Evolutionary conservation across 2,888 invertebrate species (phyloP), one percentile per base, ranked within the genome.

Genomic region (Drosophila macrospina): DNA sequence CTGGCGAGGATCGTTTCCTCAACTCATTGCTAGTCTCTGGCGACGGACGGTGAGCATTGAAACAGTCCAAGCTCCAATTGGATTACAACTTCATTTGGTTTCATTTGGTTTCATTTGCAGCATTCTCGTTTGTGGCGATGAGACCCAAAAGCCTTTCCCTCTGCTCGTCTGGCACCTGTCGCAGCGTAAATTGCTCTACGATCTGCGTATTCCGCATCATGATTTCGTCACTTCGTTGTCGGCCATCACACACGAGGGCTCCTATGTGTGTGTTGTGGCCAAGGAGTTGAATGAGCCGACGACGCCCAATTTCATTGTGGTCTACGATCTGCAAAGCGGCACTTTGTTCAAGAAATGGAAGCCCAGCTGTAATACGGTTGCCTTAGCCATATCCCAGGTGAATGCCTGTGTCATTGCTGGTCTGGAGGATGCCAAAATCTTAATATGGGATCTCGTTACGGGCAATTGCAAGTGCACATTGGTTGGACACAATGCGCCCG

Each of bases 291-390:
- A 95, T 87, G 96, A 97, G 90, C 95, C 96, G 0, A 95, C 95
- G 62, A 95, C 95, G 66, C 96, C 97, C 0, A 97, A 97, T 93
- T 97, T 97, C 93, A 96, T 97, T 60, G 96, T 97, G 52, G 97
- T 97, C 48, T 97, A 97, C 91, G 97, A 98, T 93, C 93, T 98
- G 47, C 96, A 96, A 92, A 97, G 97, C 72, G 97, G 97, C 56
- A 97, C 97, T 0, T 92, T 97, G 79, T 97, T 97, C 93, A 97
- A 97, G 92, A 97, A 97, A 92, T 97, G 97, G 96, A 97, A 97
- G 92, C 97, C 97, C 1, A 95, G 95, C 26, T 95, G 95, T 75
- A 96, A 96, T 92, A 96, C 96, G 2, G 96, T 95, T 5, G 95
- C 97, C n/a, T 93, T 97, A 80, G 96, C 96, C 78, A 97, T 97